These are phyloP conservation scores for Phenganax stokvisi DNA, from an alignment of 92 coral and sea anemone species.

Conservation along the genomic window DNA sequence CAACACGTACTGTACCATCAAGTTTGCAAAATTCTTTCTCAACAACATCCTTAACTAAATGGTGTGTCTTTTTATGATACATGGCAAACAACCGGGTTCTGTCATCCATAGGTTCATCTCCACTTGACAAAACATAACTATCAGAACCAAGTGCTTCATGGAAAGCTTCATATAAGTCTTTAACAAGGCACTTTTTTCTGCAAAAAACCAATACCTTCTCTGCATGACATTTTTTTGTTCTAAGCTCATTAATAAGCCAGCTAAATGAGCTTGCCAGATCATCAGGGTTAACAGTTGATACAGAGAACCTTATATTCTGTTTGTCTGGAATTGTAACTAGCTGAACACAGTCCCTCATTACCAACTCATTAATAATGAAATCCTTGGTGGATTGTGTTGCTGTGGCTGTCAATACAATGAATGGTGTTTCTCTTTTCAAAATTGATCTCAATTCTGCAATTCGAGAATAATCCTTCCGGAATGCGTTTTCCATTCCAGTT, in stretches of 20 bases:
- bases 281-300: slow-evolving; percentile 27
- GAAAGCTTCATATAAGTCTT: slow-evolving; percentile 14
- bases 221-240: slow-evolving; percentile 12
- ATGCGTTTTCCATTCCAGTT: slow-evolving; percentile 5
- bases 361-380: slow-evolving; percentile 17
- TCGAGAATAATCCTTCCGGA: slow-evolving; percentile 21
- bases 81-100: background rate
- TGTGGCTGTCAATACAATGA: slow-evolving; percentile 26
- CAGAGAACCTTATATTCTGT: slow-evolving; percentile 41
- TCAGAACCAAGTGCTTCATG: slow-evolving; percentile 2
- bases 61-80: slow-evolving; percentile 36
- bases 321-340: slow-evolving; percentile 37
- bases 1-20: slow-evolving; percentile 40
- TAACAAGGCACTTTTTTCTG: slow-evolving; percentile 7
- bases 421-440: slow-evolving; percentile 4
- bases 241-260: slow-evolving; percentile 45
- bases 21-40: slow-evolving; percentile 48
- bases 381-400: slow-evolving; percentile 17
- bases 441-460: slow-evolving; percentile 26
- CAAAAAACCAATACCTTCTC: slow-evolving; percentile 4
- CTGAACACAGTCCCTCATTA: slow-evolving; percentile 44
- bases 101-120: background rate
- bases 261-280: slow-evolving; percentile 31
- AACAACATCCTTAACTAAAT: slow-evolving; percentile 24
- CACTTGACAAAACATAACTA: background rate